A percentile compares a stretch with the other conserved stretches of the same genome.
phyloP scores from a whole-genome alignment of 1,140 invertebrate species.

The Tetranychus urticae region DNA sequence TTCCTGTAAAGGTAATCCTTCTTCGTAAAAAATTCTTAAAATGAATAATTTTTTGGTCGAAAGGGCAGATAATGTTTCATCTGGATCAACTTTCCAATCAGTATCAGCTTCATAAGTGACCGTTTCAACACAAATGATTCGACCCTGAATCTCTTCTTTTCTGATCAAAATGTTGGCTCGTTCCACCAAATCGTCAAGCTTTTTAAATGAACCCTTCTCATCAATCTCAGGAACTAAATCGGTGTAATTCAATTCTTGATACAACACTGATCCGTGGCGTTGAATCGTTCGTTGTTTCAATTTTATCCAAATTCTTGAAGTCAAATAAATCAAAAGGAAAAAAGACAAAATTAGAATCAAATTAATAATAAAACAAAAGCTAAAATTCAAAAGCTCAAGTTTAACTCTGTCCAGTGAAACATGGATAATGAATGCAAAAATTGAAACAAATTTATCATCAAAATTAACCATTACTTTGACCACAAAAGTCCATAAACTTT shows the following conservation, averaged over 20 bases:
- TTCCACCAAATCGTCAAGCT: conserved; percentile 4
- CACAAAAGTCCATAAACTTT: too few relatives aligned
- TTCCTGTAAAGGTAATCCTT: conserved; percentile 3
- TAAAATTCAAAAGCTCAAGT: too few relatives aligned
- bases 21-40: conserved; percentile 14
- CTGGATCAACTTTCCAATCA: conserved; percentile 8
- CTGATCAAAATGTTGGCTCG: not conserved
- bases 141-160: conserved; percentile 2
- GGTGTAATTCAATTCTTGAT: not conserved
- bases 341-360: not conserved
- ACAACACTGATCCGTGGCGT: not conserved
- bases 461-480: too few relatives aligned
- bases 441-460: too few relatives aligned
- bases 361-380: not conserved
- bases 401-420: too few relatives aligned
- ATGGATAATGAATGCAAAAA: too few relatives aligned
- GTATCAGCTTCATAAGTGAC: not conserved
- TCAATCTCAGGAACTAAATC: not conserved
- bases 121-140: conserved; percentile 6
- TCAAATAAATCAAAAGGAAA: not conserved
- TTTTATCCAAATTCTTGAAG: not conserved
- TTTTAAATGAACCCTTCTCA: not conserved
- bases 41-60: conserved; percentile 11
- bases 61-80: conserved; percentile 3
- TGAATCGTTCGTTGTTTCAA: not conserved